Conservation (phyloP, 2,797 vertebrate genomes). For the Phrynocephalus forsythii region DNA sequence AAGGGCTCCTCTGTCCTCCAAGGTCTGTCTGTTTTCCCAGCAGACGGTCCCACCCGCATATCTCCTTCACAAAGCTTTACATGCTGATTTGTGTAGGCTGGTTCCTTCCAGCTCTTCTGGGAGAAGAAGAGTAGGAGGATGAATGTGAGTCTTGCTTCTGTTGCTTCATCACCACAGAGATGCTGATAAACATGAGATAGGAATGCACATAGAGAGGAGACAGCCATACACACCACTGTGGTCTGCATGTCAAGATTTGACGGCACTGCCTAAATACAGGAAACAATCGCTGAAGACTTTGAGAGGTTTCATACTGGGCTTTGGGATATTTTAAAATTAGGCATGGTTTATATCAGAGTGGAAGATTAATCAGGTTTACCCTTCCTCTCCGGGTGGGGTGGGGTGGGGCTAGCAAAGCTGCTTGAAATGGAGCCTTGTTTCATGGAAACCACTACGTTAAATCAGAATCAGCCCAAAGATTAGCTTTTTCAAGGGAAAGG, state of each 20-base stretch:
- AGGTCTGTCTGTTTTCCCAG: too few species aligned
- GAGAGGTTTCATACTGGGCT: not conserved
- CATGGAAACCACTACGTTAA: not conserved
- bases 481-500: not conserved
- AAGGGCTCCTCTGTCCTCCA: too few species aligned
- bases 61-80: not conserved
- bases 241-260: constrained; percentile 6
- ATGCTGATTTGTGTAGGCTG: not conserved
- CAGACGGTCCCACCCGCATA: too few species aligned
- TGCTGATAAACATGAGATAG: constrained; percentile 1
- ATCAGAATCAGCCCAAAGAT: not conserved
- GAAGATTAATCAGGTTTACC: not conserved
- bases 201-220: not conserved
- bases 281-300: not conserved
- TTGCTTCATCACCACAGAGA: constrained; percentile 11
- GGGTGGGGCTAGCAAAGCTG: not conserved
- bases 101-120: not conserved
- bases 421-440: not conserved
- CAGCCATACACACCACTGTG: not conserved
- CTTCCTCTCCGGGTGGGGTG: too few species aligned
- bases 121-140: not conserved
- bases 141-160: not conserved
- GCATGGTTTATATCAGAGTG: not conserved
- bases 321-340: not conserved
- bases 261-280: not conserved